Evolutionary conservation across 2,888 invertebrate species (phyloP), one percentile per base, ranked within the genome.

Genomic region (Drosophila rubida): DNA sequence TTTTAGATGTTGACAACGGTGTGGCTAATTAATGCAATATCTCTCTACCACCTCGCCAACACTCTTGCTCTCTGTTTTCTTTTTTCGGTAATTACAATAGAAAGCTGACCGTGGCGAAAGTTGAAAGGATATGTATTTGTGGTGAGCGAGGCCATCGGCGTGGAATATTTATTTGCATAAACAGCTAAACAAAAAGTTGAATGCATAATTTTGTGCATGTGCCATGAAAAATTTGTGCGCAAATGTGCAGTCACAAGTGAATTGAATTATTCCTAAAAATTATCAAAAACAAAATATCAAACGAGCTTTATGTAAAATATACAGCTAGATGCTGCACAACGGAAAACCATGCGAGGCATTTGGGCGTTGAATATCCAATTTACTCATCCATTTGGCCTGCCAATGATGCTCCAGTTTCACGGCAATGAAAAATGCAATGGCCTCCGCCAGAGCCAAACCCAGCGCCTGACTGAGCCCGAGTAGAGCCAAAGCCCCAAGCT

Each of bases 161-260:
- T 23, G 11, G 35, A 37, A 37, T 19, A 71, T 53, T 64, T 55
- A 82, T 81, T 82, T 79, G 70, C 86, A 87, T 85, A 74, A 82
- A 73, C 65, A 85, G 69, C 61, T 49, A 23, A 59, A 42, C 48
- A 37, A 59, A 45, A 70, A 55, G 46, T 45, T 64, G 30, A 51
- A 37, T 35, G 57, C 73, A 65, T 53, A 77, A 61, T 68, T 75
- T 8, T 51, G 46, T 73, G 45, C 69, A 73, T 53, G 73, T 50
- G 48, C 45, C 63, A 53, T 57, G 49, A 23, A 75, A 64, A 60
- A 48, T 70, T 63, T 32, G n/a, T 41, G 49, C 39, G 41, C 37
- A 53, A 66, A 58, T 62, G 32, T 54, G 59, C 64, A 60, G 39
- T 44, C 30, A 55, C 16, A 55, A 59, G 54, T 58, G 61, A 69